Evolutionary conservation across 53 echinoderm and acorn worm genomes (phyloP), one percentile per base, ranked within the genome.

Genomic region (Arbacia lixula): DNA sequence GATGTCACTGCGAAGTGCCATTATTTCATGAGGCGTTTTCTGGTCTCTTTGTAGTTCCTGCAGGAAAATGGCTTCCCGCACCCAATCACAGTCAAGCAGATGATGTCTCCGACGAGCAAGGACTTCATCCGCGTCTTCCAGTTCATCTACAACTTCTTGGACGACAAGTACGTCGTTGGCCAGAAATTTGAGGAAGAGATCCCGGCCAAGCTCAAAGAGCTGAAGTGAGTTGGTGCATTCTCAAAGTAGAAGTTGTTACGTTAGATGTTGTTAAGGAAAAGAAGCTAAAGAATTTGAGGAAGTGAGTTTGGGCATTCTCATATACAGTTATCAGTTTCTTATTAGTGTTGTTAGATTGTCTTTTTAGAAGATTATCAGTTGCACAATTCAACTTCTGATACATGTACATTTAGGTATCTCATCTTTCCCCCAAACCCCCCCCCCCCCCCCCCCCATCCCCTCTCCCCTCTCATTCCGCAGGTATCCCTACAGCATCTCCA

Each of bases 51-150:
- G 14, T 30, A 98, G 98, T 98, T 98, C 67, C 88, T 98, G 65
- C 85, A 90, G 54, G 92, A 92, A 41, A 86, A 92, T 43, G 80
- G 88, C 56, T 98, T 87, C 29, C 68, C 88, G 2, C 89, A 94
- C 61, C 88, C 88, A 12, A 31, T 94, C 2, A 69, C 94, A 11
- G 33, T 60, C 6, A 98, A 94, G 87, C 60, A 52, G 49, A 68
- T 98, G 85, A 88, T 90, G 69, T 90, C 78, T 8, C 98, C 98
- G 4, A 98, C 98, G 19, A 90, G 94, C 60, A 98, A 98, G 57
- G 98, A 98, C 73, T 94, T 98, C 64, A 53, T 94, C 27, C 86
- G 85, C 32, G 86, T 98, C 53, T 98, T 98, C 86, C 85, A 92
- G 84, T 98, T 98, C 60, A 84, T 94, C 60, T 98, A 92, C 87